Evolutionary conservation across 2,888 invertebrate genomes (phyloP).

Genomic region (Synanthedon vespiformis): DNA sequence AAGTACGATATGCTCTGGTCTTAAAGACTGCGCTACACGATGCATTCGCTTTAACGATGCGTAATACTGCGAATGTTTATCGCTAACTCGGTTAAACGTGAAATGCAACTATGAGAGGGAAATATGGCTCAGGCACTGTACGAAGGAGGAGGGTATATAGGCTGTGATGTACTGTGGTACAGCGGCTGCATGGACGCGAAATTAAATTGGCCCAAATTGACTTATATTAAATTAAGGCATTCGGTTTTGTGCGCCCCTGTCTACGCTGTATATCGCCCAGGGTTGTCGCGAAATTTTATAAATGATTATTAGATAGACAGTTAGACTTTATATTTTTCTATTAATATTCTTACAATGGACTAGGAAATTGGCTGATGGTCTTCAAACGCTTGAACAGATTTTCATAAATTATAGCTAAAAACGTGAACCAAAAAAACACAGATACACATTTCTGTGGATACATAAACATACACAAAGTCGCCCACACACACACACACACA

Average conservation of each 20-base stretch:
- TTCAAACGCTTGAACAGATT: too few relatives aligned
- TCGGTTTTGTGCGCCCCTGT: constrained; percentile 57
- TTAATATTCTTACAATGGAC: too few relatives aligned
- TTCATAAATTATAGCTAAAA: too few relatives aligned
- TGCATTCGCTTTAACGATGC: neutral
- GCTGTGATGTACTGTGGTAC: constrained; percentile 30
- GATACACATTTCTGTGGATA: too few relatives aligned
- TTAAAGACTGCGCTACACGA: neutral
- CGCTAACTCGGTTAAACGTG: constrained; percentile 18
- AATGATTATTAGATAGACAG: neutral
- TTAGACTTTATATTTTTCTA: too few relatives aligned
- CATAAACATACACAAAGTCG: too few relatives aligned
- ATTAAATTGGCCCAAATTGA: constrained; percentile 67
- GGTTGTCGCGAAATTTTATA: constrained; percentile 15
- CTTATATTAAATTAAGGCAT: constrained; percentile 64
- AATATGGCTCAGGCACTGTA: constrained; percentile 5
- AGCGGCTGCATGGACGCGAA: constrained; percentile 48
- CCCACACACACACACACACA: too few relatives aligned
- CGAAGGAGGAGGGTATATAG: constrained; percentile 20
- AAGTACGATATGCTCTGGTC: neutral
- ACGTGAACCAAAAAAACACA: too few relatives aligned
- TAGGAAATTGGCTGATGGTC: too few relatives aligned
- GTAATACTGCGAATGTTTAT: constrained; percentile 13
- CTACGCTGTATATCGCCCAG: constrained; percentile 31
- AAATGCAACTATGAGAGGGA: constrained; percentile 13